A percentile compares a stretch with the other conserved stretches of the same genome.
Evolutionary conservation across 2,888 invertebrate genomes (phyloP).

Genomic region (Diaperis boleti): DNA sequence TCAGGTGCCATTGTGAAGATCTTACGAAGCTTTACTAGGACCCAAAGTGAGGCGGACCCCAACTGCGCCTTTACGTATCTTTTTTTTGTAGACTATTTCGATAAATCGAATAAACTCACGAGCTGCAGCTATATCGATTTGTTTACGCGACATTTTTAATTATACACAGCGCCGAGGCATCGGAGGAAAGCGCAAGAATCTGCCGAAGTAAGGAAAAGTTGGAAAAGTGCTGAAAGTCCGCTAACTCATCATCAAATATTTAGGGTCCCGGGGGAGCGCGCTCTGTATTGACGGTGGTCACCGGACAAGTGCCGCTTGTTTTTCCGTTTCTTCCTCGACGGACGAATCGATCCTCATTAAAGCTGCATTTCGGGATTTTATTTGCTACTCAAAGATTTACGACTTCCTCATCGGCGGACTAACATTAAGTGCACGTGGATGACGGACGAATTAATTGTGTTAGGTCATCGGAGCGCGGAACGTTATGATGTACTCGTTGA

Average conservation of each 20-base stretch:
- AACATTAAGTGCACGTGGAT: constrained; percentile 2
- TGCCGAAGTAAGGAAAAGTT: constrained; percentile 44
- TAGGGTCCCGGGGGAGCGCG: constrained; percentile 62
- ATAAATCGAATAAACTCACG: no score
- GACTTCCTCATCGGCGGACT: constrained; percentile 3
- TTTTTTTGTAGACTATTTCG: no score
- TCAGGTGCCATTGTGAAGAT: constrained; percentile 50
- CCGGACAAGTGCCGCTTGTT: constrained; percentile 39
- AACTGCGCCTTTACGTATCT: no score
- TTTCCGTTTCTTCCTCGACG: constrained; percentile 26
- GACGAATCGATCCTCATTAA: constrained; percentile 32
- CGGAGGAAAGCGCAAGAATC: constrained; percentile 23
- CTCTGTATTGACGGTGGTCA: constrained; percentile 50
- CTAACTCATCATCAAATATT: constrained; percentile 67
- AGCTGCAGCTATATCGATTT: constrained; percentile 53
- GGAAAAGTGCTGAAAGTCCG: constrained; percentile 60
- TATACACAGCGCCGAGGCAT: constrained; percentile 20
- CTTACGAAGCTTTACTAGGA: no score
- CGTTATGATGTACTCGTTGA: no score
- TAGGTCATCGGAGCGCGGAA: no score
- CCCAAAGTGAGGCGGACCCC: no score
- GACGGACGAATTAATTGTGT: no score
- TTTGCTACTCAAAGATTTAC: constrained; percentile 26
- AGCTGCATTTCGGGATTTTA: constrained; percentile 18
- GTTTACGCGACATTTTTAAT: constrained; percentile 47